Conservation (phyloP, 2,797 vertebrate genomes). For the Pogonophryne albipinna region DNA sequence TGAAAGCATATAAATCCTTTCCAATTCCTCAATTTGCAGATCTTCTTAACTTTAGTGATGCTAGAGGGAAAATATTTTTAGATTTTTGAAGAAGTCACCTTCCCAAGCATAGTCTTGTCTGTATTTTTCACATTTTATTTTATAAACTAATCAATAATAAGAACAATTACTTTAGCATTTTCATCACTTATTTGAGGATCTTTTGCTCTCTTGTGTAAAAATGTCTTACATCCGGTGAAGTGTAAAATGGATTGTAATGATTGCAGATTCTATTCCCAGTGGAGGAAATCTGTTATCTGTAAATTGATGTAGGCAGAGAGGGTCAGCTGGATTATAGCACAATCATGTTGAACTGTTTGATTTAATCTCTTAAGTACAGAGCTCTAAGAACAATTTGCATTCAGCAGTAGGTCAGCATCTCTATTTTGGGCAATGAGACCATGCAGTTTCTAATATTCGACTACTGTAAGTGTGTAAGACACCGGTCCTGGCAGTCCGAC, state of each 20-base stretch:
- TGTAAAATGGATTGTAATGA: constrained; percentile 19
- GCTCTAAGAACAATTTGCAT: constrained; percentile 1
- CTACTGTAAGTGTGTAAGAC: constrained; percentile 23
- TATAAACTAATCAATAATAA: neutral
- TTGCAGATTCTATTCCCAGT: constrained; percentile 30
- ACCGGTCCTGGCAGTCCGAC: constrained; percentile 16
- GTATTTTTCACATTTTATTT: neutral
- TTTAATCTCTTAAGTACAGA: constrained; percentile 4
- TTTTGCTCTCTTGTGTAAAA: neutral
- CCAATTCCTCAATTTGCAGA: neutral
- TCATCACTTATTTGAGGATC: neutral
- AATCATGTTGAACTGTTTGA: constrained; percentile 5
- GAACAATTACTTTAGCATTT: neutral
- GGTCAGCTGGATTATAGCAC: constrained; percentile 25
- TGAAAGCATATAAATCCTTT: neutral
- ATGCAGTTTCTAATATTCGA: constrained; percentile 18
- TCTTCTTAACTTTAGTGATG: neutral
- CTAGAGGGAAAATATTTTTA: neutral
- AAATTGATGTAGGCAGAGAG: neutral
- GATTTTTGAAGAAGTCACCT: neutral
- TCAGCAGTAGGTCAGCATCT: constrained; percentile 21
- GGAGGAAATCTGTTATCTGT: constrained; percentile 21
- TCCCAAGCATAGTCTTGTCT: neutral
- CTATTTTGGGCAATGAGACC: constrained; percentile 15
- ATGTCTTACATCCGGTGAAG: constrained; percentile 9